Conservation (phyloP, 2,797 vertebrate species). For the Sylvia borin region DNA sequence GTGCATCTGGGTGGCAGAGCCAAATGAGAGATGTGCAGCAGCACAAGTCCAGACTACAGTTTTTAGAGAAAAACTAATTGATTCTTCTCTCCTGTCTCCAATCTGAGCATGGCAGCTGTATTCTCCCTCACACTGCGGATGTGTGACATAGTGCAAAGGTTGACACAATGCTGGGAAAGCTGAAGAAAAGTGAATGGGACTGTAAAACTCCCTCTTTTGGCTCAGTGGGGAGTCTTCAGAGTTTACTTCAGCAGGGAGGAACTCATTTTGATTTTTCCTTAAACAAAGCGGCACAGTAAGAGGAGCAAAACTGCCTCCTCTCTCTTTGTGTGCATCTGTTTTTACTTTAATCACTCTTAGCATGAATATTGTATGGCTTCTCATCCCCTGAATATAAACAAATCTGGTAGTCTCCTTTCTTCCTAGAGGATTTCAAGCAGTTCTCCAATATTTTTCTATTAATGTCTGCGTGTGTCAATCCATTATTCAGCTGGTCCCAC, state of each 20-base stretch:
- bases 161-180: conserved; percentile 68
- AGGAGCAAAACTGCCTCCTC: conserved; percentile 8
- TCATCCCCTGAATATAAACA: conserved; percentile 46
- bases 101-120: neutral
- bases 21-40: neutral
- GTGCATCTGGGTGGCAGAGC: neutral
- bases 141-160: conserved; percentile 54
- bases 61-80: neutral
- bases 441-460: conserved; percentile 23
- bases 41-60: neutral
- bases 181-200: conserved; percentile 49
- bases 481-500: neutral
- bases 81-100: neutral
- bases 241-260: conserved; percentile 58
- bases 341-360: conserved; percentile 22
- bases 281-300: conserved; percentile 42
- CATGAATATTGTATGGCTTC: conserved; percentile 34
- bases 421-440: conserved; percentile 24
- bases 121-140: conserved; percentile 40
- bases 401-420: conserved; percentile 12
- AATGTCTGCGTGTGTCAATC: neutral
- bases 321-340: conserved; percentile 20
- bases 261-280: conserved; percentile 33
- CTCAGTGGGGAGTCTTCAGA: conserved; percentile 54
- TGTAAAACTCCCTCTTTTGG: conserved; percentile 36